Base-by-base conservation (phyloP, 1,140 invertebrate species). In the Piezodorus guildinii region DNA sequence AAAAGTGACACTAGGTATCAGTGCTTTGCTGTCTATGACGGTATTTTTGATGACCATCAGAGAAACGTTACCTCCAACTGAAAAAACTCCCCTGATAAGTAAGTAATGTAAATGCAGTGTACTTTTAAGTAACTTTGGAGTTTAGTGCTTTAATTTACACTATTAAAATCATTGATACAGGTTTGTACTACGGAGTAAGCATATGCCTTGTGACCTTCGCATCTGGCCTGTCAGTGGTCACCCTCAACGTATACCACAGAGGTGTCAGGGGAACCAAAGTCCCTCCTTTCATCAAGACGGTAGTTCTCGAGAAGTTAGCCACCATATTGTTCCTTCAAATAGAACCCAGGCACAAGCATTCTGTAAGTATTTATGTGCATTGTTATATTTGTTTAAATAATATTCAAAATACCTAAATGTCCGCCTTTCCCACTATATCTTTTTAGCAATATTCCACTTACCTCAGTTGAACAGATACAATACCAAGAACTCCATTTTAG, bases 41-140 rank as follows among this genome's bases (percentile, higher is more conserved):
- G 91, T 95, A 12, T 94, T 94, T 73, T 77, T 95, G 3, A 94
- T 95, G 91, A 88, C 92, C 16, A 93, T 95, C 19, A 77, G 90
- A 60, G 91, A 95, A 73, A 90, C 85, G 52, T 78, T 94, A 70
- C 91, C 91, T n/a, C 91, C 91, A 0, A 94, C 91, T 1, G 90
- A 93, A 70, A 92, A 94, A 74, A 91, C 88, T 1, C 91, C 91
- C 4, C 77, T 95, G 19, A 93, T 95, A 69, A 92, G 91, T 93
- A 79, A 83, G 83, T 79, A 30, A 30, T 30, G 27, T 30, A 8
- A 30, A 8, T 30, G 27, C 8, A 30, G 3, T 4, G 3, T 46
- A 46, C 2, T 46, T 3, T 5, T 46, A 46, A 3, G 14, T 46
- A 5, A 10, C 6, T 39, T 39, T 39, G 34, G 12, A 39, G 34